Percentiles rank a stretch among this genome's conserved stretches.
Evolutionary conservation across 2,888 invertebrate species (phyloP).

Genomic region (Chorisops tibialis): DNA sequence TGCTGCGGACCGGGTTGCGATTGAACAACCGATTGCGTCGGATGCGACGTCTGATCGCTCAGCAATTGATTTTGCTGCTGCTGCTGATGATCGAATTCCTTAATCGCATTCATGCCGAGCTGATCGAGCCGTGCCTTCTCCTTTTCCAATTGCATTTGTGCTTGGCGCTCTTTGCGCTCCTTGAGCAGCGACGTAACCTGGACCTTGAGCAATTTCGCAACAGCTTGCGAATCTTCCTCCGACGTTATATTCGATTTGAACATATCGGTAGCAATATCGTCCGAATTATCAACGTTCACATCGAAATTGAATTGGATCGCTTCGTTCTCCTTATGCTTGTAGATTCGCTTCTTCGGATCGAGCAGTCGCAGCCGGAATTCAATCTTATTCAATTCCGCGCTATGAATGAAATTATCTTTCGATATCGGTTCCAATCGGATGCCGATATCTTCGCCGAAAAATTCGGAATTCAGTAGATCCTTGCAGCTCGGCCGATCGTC

Average conservation of each 20-base stretch:
- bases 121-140: constrained; percentile 54
- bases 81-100: constrained; percentile 39
- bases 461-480: constrained; percentile 90
- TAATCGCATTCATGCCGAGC: constrained; percentile 45
- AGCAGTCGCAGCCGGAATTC: constrained; percentile 90
- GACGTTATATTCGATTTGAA: constrained; percentile 89
- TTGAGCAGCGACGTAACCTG: constrained; percentile 58
- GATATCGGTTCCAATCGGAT: constrained; percentile 61
- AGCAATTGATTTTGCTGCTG: constrained; percentile 25
- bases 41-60: constrained; percentile 22
- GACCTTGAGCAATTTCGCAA: constrained; percentile 85
- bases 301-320: constrained; percentile 99
- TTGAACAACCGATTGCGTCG: constrained; percentile 49
- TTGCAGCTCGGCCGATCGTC: constrained; percentile 91
- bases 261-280: constrained; percentile 94
- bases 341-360: constrained; percentile 94
- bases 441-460: constrained; percentile 89
- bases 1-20: no score
- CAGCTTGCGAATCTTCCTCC: constrained; percentile 90
- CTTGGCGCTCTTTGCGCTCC: constrained; percentile 61
- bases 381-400: constrained; percentile 66
- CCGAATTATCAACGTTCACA: constrained; percentile 83
- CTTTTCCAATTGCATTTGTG: constrained; percentile 60
- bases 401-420: constrained; percentile 62
- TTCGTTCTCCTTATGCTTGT: constrained; percentile 98